These are phyloP conservation scores for Drosophila cracens DNA, from an alignment of 2,888 invertebrate species.

Conservation along the genomic window DNA sequence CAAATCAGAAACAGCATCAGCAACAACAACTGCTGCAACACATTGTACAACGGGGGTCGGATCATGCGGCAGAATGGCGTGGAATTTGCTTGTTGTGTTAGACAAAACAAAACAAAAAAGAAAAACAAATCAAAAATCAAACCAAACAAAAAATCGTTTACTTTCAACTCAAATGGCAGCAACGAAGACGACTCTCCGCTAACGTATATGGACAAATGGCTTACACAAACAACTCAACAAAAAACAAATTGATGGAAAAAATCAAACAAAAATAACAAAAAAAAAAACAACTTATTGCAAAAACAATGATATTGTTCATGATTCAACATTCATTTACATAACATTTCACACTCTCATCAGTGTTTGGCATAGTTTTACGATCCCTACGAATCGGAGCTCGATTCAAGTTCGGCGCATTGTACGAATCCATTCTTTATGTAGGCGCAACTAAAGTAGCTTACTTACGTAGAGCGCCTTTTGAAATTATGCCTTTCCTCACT, in stretches of 20 bases:
- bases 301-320: constrained; percentile 22
- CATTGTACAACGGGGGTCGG: constrained; percentile 39
- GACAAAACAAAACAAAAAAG: constrained; percentile 38
- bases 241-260: constrained; percentile 20
- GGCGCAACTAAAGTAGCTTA: constrained; percentile 5
- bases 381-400: constrained; percentile 7
- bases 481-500: neutral
- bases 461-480: constrained; percentile 7
- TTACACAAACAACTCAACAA: constrained; percentile 8
- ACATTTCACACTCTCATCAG: constrained; percentile 20
- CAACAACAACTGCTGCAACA: constrained; percentile 33
- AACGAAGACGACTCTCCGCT: constrained; percentile 61
- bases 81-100: constrained; percentile 73
- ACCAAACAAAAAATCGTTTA: constrained; percentile 61
- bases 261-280: constrained; percentile 15
- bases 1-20: constrained; percentile 20
- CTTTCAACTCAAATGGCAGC: constrained; percentile 68
- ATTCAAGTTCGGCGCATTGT: neutral
- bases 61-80: constrained; percentile 55
- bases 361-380: constrained; percentile 24
- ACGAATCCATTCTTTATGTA: neutral
- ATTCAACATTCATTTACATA: constrained; percentile 27
- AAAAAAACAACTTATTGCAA: neutral
- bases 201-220: constrained; percentile 62
- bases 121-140: constrained; percentile 34